These are phyloP conservation scores for Orientallactaga sibirica DNA, from an alignment of 2,797 vertebrate genomes.

Conservation along the genomic window DNA sequence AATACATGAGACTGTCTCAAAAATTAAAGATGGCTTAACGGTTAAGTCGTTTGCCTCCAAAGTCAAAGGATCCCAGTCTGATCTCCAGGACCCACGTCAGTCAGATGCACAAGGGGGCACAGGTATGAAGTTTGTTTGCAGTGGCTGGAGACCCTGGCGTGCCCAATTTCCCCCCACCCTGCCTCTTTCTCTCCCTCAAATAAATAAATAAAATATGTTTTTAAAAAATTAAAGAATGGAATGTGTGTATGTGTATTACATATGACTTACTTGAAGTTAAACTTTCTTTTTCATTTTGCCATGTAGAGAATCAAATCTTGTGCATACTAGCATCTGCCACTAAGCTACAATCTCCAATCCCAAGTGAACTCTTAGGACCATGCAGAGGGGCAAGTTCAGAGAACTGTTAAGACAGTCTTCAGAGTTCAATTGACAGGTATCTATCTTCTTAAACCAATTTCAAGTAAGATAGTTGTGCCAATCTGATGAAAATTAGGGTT, in stretches of 20 bases:
- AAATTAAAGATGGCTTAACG: no score
- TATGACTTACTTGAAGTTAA: background rate
- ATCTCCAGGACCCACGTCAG: no score
- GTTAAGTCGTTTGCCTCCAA: no score
- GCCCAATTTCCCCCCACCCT: no score
- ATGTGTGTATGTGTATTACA: background rate
- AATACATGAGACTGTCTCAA: background rate
- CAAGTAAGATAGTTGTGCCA: background rate
- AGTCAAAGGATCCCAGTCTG: no score
- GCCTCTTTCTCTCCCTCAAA: no score
- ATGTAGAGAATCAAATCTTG: background rate
- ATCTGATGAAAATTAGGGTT: slow-evolving; percentile 23
- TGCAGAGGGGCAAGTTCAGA: background rate
- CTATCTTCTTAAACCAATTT: slow-evolving; percentile 12
- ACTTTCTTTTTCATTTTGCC: background rate
- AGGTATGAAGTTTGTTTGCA: no score
- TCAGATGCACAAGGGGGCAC: no score
- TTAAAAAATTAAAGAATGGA: no score
- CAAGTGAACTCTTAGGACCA: background rate
- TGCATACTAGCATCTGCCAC: background rate
- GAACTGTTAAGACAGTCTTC: background rate
- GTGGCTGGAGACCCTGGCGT: no score
- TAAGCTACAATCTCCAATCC: background rate
- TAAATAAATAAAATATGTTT: no score
- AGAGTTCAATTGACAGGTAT: background rate